These are phyloP conservation scores for Suillia variegata DNA, from an alignment of 2,888 invertebrate species.

Conservation along the genomic window DNA sequence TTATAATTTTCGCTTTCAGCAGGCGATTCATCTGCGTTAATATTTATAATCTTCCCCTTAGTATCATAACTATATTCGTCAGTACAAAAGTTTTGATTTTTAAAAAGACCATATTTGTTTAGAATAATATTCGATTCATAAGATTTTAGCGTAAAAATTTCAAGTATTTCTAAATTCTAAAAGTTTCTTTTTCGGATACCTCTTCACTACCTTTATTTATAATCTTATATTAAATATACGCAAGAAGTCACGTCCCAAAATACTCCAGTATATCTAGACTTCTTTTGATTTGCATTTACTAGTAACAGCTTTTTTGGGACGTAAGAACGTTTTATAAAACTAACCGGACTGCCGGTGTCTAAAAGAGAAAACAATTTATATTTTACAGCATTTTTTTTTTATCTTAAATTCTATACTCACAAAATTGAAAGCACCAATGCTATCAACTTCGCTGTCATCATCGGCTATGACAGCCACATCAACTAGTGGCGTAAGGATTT, in stretches of 20 bases:
- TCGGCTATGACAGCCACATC: neutral
- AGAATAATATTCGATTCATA: too few relatives aligned
- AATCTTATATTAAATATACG: neutral
- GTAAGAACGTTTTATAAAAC: slow-evolving; percentile 4
- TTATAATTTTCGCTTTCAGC: too few relatives aligned
- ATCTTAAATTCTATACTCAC: slow-evolving; percentile 13
- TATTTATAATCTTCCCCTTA: too few relatives aligned
- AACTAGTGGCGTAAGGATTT: too few relatives aligned
- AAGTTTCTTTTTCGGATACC: neutral
- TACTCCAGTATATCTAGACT: slow-evolving; percentile 11
- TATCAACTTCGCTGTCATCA: neutral
- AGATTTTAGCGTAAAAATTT: too few relatives aligned
- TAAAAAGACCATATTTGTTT: too few relatives aligned
- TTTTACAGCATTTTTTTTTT: slow-evolving; percentile 4
- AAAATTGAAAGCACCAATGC: slow-evolving; percentile 1
- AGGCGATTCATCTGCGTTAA: too few relatives aligned
- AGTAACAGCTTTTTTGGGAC: neutral
- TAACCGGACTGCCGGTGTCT: slow-evolving; percentile 22
- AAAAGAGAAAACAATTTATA: slow-evolving; percentile 14
- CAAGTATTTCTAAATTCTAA: slow-evolving; percentile 3
- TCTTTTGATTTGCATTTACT: neutral
- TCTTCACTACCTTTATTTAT: too few relatives aligned
- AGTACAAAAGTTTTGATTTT: too few relatives aligned
- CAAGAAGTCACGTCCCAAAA: slow-evolving; percentile 13
- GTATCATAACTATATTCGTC: too few relatives aligned